Conservation (phyloP, 2,888 invertebrate genomes). For the Pedicia rivosa region DNA sequence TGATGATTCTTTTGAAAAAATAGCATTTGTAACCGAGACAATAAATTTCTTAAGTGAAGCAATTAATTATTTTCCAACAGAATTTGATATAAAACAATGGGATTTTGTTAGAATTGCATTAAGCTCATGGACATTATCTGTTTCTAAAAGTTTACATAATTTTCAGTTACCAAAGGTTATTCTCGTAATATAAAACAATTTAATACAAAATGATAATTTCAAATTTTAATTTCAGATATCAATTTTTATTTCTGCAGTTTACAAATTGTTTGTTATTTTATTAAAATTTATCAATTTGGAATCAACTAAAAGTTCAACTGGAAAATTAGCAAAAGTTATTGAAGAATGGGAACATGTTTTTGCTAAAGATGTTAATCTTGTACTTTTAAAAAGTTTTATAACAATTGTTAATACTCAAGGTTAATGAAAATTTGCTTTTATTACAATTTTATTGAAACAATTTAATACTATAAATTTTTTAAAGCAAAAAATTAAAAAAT, state of each 20-base stretch:
- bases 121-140: conserved; percentile 46
- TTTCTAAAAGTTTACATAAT: conserved; percentile 26
- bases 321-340: conserved; percentile 20
- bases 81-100: conserved; percentile 39
- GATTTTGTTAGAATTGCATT: conserved; percentile 57
- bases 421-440: too few species aligned
- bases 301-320: conserved; percentile 25
- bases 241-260: conserved; percentile 34
- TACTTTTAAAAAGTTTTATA: conserved; percentile 26
- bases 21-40: conserved; percentile 22
- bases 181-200: neutral
- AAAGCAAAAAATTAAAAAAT: too few species aligned
- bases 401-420: too few species aligned
- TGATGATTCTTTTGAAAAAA: conserved; percentile 15
- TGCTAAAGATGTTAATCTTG: conserved; percentile 38
- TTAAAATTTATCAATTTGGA: conserved; percentile 29
- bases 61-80: conserved; percentile 21
- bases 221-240: conserved; percentile 26
- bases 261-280: conserved; percentile 35
- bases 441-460: too few species aligned
- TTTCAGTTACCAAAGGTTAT: conserved; percentile 38
- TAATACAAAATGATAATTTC: conserved; percentile 6
- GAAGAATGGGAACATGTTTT: conserved; percentile 69
- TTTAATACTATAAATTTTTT: too few species aligned
- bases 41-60: conserved; percentile 23